Conservation (phyloP, 92 coral and sea anemone genomes). For the Umimayanthus chanpuru region DNA sequence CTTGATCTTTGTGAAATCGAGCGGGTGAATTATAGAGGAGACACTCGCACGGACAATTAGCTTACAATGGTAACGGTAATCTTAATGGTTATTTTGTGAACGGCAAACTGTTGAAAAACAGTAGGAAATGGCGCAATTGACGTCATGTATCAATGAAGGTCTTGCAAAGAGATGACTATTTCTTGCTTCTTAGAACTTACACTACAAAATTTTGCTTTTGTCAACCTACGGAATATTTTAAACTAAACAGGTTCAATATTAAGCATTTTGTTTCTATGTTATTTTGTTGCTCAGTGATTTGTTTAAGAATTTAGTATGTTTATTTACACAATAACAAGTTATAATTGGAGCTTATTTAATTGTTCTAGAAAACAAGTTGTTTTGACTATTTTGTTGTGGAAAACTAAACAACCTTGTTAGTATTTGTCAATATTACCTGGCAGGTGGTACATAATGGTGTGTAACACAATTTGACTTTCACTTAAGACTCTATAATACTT, state of each 20-base stretch:
- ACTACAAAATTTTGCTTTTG: no score
- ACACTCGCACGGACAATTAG: not conserved
- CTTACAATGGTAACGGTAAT: not conserved
- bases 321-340: not conserved
- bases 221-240: not conserved
- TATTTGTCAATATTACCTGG: not conserved
- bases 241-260: not conserved
- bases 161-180: not conserved
- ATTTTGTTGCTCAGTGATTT: not conserved
- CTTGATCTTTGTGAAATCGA: slow-evolving; percentile 46
- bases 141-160: not conserved
- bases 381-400: not conserved
- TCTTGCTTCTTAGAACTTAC: not conserved
- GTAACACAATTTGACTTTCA: no score
- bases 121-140: not conserved
- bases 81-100: no score
- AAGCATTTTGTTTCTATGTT: not conserved
- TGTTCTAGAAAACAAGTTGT: not conserved
- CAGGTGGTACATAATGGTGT: not conserved
- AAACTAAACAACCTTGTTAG: not conserved
- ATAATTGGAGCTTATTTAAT: not conserved
- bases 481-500: no score
- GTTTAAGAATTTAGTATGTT: not conserved
- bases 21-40: not conserved
- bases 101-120: not conserved